Evolutionary conservation across 2,797 vertebrate genomes (phyloP), one percentile per base, ranked within the genome.

Genomic region (Sebastes kiyomatsui): DNA sequence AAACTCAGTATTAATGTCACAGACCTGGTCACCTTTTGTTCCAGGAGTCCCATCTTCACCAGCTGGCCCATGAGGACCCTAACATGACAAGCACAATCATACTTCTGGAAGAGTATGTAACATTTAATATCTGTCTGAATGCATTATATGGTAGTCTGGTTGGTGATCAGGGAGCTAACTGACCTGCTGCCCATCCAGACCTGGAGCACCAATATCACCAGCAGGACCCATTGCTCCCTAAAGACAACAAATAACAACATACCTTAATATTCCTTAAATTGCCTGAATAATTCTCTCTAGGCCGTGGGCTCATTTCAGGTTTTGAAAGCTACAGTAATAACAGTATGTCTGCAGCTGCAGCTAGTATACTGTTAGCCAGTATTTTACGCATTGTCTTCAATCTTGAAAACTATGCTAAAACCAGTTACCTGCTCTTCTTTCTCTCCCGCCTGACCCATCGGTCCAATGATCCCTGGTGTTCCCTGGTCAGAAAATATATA

Each of bases 141-240:
- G 54, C 5, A 55, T 32, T 11, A 25, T 23, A 46, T 49, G 20
- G 54, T 64, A 49, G 16, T 58, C 2, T 42, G 11, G 56, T 7
- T 64, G 33, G 35, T 59, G 46, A 49, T 66, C 22, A 70, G 52
- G 18, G 58, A 67, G 22, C 4, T 14, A 25, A 85, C 88, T 80
- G 80, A 97, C 97, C 96, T 96, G 96, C 73, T 93, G 93, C 4
- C 96, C 96, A 18, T 95, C 83, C 73, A 97, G 82, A 59, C 96
- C 97, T 0, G 71, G 6, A 52, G 93, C 22, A 4, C 97, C 96
- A 0, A 18, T 18, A 13, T 67, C 90, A 65, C 97, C 97, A 0
- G 70, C 2, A 52, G 84, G 67, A 61, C 96, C 97, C 5, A 5
- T 4, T 1, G 77, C 67, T 7, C 96, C 97, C 97, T 97, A 20